phyloP scores from a whole-genome alignment of 2,888 invertebrate species.

The Cheiracanthium punctorium region DNA sequence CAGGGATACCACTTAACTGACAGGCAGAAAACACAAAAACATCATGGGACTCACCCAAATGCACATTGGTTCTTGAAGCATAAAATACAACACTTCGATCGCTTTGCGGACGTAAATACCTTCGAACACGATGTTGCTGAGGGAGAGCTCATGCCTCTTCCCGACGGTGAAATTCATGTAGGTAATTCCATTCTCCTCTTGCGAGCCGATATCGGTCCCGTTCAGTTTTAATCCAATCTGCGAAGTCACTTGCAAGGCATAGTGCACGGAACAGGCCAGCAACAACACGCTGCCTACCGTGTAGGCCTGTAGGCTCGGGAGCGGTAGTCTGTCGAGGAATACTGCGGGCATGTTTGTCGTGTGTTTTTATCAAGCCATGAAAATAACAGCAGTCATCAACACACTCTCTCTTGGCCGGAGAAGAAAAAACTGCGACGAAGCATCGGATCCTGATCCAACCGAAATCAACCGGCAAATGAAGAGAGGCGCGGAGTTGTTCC shows the following conservation, averaged over 20 bases:
- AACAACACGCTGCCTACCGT: constrained; percentile 85
- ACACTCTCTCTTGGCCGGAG: background rate
- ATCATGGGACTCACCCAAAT: constrained; percentile 84
- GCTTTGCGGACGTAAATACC: constrained; percentile 36
- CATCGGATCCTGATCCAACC: background rate
- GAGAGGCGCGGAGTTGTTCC: constrained; percentile 15
- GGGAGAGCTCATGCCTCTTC: constrained; percentile 29
- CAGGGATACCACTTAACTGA: constrained; percentile 17
- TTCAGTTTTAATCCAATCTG: constrained; percentile 79
- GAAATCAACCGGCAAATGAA: constrained; percentile 52
- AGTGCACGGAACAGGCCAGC: constrained; percentile 84
- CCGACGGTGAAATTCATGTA: constrained; percentile 44
- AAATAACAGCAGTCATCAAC: background rate
- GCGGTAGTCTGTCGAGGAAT: constrained; percentile 84
- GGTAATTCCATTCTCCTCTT: constrained; percentile 32
- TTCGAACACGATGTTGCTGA: constrained; percentile 43
- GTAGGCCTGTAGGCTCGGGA: constrained; percentile 88
- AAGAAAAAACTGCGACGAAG: background rate
- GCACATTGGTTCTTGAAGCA: constrained; percentile 87
- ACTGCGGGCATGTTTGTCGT: constrained; percentile 76
- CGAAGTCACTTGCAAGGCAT: constrained; percentile 81
- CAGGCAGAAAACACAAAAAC: background rate
- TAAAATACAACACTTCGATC: constrained; percentile 79
- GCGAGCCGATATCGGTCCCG: constrained; percentile 28
- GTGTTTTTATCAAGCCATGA: constrained; percentile 1